Evolutionary conservation across 2,797 vertebrate genomes (phyloP), one percentile per base, ranked within the genome.

Genomic region (Nannoperca australis): DNA sequence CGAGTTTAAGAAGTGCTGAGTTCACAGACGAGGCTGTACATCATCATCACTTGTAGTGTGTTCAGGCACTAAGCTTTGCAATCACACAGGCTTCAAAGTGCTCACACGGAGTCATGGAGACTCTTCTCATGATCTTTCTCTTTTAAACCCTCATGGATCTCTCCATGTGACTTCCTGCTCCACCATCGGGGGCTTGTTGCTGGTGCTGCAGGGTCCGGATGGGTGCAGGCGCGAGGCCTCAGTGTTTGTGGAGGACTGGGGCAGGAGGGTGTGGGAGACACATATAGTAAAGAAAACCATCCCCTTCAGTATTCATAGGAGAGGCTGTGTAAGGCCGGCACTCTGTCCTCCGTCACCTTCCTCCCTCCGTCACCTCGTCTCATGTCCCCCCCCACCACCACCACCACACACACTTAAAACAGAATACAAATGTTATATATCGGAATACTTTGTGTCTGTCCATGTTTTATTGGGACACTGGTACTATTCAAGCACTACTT

Each of bases 261-360:
- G 94, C 88, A 92, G 90, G 91, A 94, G 95, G 93, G 95, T 96
- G 78, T 96, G 95, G 95, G 93, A 95, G 89, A 90, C 89, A 63
- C 94, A 95, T 73, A 95, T 95, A 94, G 89, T 94, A 91, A 96
- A 95, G 93, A 94, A 87, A 90, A 95, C 95, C 95, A 94, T 95
- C 91, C 95, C 94, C 85, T 95, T 94, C 93, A 90, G 84, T 93
- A 91, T 94, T 93, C 90, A 93, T 90, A 95, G 70, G 90, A 95
- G 93, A 94, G 94, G 94, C 94, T 94, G 91, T 51, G 94, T 96
- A 95, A 95, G 95, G 85, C 94, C 89, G 50, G 70, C 81, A 50
- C 73, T 45, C 66, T 42, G 60, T 49, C 75, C 54, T 44, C 47
- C 8, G 68, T 92, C 85, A 63, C 60, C 32, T 14, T 2, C 6